Evolutionary conservation across 2,113 vertebrate genomes (phyloP), one percentile per base, ranked within the genome.

Genomic region (Pedetes capensis): DNA sequence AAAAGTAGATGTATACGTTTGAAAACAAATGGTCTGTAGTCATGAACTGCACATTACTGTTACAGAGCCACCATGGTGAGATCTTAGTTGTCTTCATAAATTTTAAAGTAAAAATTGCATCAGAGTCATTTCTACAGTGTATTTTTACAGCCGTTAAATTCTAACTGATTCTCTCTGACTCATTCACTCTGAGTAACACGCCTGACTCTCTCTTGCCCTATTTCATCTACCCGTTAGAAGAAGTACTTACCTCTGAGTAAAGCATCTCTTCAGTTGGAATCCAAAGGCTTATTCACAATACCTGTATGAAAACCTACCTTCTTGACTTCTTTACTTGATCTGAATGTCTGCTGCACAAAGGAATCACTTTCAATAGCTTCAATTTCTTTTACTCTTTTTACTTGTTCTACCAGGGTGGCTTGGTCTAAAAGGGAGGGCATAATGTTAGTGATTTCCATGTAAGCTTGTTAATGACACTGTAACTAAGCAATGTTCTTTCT

Each of bases 301-400:
- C 66, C 61, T 89, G 34, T n/a, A 84, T 66, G 95, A 39, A 87
- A 97, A 96, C 96, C 98, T 99, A 99, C 99, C 99, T 99, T 99
- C 98, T 98, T 98, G 95, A 98, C 95, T 96, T 99, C 99, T 96
- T 99, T 98, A 98, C 98, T 99, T 75, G 99, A 99, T 98, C 99
- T 99, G 99, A 99, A 99, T 97, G 98, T 98, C 98, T 99, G 99
- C 49, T 99, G 99, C 98, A 99, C 97, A 99, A 99, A 99, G 97
- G 99, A 99, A 98, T 99, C 99, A 89, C 99, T 99, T 97, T 99
- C 99, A 98, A 99, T 99, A 97, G 99, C 99, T 98, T 99, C 99
- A 87, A 99, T 99, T 95, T 99, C 99, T 98, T 99, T 99, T 91
- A 99, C 99, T 98, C 99, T 98, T 98, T 98, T 99, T 97, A 99